These are phyloP conservation scores for Hirudinaria manillensis DNA, from an alignment of 2,888 invertebrate species.

Conservation along the genomic window DNA sequence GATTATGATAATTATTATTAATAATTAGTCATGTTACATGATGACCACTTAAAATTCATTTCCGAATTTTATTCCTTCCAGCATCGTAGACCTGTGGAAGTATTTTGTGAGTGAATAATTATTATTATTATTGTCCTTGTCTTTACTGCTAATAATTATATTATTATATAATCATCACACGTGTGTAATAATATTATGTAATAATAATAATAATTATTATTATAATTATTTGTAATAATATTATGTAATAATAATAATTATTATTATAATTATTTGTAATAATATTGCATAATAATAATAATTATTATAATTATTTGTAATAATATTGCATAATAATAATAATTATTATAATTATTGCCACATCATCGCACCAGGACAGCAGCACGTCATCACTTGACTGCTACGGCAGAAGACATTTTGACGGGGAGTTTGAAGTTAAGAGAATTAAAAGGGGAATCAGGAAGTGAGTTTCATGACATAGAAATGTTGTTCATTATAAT, in stretches of 20 bases:
- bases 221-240: no score
- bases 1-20: background rate
- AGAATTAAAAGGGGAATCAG: background rate
- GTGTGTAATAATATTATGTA: no score
- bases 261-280: no score
- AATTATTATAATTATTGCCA: background rate
- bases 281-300: no score
- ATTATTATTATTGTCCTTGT: no score
- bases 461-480: background rate
- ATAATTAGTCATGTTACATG: background rate
- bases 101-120: conserved; percentile 19
- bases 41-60: background rate
- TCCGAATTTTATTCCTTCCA: conserved; percentile 6
- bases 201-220: background rate
- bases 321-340: no score
- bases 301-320: no score
- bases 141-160: no score
- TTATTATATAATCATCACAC: no score
- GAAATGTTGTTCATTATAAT: no score
- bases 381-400: background rate
- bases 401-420: conserved; percentile 27
- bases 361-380: background rate
- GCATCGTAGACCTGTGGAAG: conserved; percentile 17
- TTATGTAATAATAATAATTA: no score
- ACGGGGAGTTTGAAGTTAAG: conserved; percentile 28